Evolutionary conservation across 2,113 vertebrate species (phyloP), one percentile per base, ranked within the genome.

Genomic region (Pleuronectes platessa): DNA sequence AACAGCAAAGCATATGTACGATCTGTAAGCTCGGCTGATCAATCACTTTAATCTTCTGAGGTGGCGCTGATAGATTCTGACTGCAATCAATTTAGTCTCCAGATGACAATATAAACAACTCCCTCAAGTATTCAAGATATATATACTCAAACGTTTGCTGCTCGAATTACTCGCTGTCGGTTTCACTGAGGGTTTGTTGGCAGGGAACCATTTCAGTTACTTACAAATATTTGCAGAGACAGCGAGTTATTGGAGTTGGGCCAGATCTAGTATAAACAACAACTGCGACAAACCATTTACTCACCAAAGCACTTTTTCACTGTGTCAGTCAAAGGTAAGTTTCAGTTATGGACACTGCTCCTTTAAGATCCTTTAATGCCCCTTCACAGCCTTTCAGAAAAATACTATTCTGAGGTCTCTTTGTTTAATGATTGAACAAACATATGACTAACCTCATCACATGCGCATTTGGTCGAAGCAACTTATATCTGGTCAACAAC

Each of bases 1-100:
- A 53, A 24, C 49, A 26, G n/a, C 24, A 51, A 49, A 56, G 56
- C 71, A 5, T 42, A 31, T 13, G 56, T 69, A 65, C 17, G 4
- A 51, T 51, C 47, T 51, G 47, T 51, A 0, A 35, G 62, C n/a
- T 17, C 26, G 18, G 77, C 26, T 40, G 42, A 74, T 82, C 63
- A 59, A 40, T 82, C 74, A 56, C 62, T 74, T 56, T 61, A 35
- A 76, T 70, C 68, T 64, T 61, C 9, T 71, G 69, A 74, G 76
- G 6, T n/a, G 54, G 4, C 3, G 45, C 2, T 55, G 23, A n/a
- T 63, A 51, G 47, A 51, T 17, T 64, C 54, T 47, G 26, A 65
- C 26, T 74, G 35, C 37, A 40, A 82, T 86, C 20, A 20, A 40
- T 84, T 66, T 26, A 74, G 42, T 61, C 66, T 49, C 27, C 4